A percentile compares a stretch with the other conserved stretches of the same genome.
Conservation (phyloP, 1,140 invertebrate genomes). For the Gonioctena quinquepunctata region DNA sequence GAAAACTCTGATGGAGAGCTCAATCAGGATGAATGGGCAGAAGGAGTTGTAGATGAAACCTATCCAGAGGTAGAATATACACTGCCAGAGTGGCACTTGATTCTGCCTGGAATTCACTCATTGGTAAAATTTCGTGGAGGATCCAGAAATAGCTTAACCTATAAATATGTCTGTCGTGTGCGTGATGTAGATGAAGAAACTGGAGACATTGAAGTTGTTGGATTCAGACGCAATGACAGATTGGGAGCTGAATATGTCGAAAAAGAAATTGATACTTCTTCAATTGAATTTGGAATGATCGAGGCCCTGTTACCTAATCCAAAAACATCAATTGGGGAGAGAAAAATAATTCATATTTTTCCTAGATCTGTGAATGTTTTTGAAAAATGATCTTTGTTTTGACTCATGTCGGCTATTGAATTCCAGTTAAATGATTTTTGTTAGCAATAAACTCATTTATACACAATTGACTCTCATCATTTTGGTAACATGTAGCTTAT, state of each 20-base stretch:
- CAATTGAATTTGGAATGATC: not conserved
- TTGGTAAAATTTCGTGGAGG: not conserved
- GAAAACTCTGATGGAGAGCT: not conserved
- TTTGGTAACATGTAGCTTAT: not conserved
- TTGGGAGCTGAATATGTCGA: not conserved
- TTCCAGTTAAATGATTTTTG: not conserved
- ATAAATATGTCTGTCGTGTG: not conserved
- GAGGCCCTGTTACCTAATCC: not conserved
- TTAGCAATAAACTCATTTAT: not conserved
- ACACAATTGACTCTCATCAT: not conserved
- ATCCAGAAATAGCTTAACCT: not conserved
- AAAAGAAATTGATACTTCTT: not conserved
- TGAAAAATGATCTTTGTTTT: not conserved
- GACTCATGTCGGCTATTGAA: not conserved
- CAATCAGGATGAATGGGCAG: not conserved
- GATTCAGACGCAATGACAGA: constrained; percentile 6
- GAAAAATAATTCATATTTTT: not conserved
- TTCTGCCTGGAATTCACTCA: not conserved
- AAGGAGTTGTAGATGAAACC: not conserved
- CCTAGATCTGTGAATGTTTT: not conserved
- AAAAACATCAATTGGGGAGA: not conserved
- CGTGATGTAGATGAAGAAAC: constrained; percentile 9
- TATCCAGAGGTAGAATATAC: not conserved
- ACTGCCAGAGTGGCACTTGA: constrained; percentile 1
- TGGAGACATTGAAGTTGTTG: constrained; percentile 11